These are phyloP conservation scores for Anomalospiza imberbis DNA, from an alignment of 2,797 vertebrate species.

Conservation along the genomic window DNA sequence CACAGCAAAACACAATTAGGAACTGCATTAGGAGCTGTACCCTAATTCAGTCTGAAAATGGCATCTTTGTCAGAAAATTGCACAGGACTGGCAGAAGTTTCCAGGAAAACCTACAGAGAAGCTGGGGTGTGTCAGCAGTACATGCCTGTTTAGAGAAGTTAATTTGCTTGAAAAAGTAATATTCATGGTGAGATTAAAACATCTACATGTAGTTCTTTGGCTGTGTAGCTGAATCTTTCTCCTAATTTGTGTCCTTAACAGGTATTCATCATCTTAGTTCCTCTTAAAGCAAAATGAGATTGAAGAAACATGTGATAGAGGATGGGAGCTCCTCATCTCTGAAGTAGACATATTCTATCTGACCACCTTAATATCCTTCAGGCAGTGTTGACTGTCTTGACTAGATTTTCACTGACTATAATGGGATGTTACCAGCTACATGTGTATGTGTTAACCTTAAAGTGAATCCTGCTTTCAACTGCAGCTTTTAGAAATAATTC, in stretches of 20 bases:
- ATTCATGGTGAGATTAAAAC: neutral
- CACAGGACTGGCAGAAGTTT: neutral
- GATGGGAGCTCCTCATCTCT: neutral
- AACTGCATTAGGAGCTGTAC: accelerated
- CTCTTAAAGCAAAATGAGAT: neutral
- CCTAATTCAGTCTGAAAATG: neutral
- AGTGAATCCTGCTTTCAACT: neutral
- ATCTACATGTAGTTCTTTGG: neutral
- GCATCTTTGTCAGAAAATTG: neutral
- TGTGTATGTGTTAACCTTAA: neutral
- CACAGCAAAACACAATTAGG: neutral
- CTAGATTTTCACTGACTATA: neutral
- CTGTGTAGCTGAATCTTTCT: neutral
- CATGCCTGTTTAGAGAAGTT: neutral
- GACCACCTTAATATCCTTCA: neutral
- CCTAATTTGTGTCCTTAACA: neutral
- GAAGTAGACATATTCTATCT: neutral
- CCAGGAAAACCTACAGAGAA: neutral
- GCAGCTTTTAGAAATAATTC: neutral
- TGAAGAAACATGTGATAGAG: neutral
- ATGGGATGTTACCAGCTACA: neutral
- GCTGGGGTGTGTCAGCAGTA: neutral
- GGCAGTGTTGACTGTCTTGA: neutral
- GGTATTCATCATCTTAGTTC: neutral
- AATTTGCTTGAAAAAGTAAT: neutral